Evolutionary conservation across 1,140 invertebrate species (phyloP).

Genomic region (Rhagoletis zephyria): DNA sequence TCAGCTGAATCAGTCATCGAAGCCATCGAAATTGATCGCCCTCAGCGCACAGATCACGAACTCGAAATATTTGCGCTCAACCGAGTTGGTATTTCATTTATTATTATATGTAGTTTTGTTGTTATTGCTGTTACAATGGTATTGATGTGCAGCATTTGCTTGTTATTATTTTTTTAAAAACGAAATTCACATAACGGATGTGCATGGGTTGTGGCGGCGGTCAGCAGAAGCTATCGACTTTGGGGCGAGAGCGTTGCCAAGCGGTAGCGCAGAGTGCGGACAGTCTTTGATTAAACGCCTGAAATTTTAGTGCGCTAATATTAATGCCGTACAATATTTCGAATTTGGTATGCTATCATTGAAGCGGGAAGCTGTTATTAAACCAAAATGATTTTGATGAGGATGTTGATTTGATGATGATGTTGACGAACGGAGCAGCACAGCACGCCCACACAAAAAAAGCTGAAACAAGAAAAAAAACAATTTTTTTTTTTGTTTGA

Average conservation of each 20-base stretch:
- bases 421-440: not conserved
- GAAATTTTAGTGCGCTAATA: conserved; percentile 20
- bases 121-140: not conserved
- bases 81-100: conserved; percentile 15
- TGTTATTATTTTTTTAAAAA: conserved; percentile 46
- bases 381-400: conserved; percentile 14
- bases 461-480: not conserved
- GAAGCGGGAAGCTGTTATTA: conserved; percentile 45
- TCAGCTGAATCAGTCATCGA: conserved; percentile 49
- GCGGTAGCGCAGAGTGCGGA: not conserved
- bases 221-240: not conserved
- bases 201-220: conserved; percentile 23
- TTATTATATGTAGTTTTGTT: not conserved
- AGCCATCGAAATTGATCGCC: conserved; percentile 47
- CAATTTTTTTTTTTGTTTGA: not conserved
- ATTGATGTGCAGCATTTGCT: not conserved
- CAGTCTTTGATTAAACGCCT: conserved; percentile 40
- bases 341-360: conserved; percentile 1
- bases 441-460: conserved; percentile 28
- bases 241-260: not conserved
- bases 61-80: conserved; percentile 39
- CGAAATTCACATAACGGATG: conserved; percentile 47
- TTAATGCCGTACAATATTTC: conserved; percentile 8
- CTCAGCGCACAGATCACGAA: conserved; percentile 49
- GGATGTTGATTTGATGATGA: conserved; percentile 35